These are phyloP conservation scores for Trachelus troglodyta DNA, from an alignment of 2,888 invertebrate species.

Conservation along the genomic window DNA sequence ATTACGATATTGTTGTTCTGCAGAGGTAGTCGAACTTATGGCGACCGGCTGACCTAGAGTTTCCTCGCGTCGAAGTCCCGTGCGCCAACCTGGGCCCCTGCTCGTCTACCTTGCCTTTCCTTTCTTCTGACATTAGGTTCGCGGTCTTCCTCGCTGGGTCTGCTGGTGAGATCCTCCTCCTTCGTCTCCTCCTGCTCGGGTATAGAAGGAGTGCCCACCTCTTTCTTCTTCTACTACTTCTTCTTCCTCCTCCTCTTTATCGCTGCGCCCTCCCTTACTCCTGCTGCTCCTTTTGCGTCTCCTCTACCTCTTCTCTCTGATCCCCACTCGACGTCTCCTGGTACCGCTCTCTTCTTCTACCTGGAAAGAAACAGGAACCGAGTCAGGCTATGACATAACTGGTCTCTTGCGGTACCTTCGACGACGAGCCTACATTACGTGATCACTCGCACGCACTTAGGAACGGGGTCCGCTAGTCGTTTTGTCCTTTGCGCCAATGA, in stretches of 20 bases:
- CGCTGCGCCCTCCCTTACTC: slow-evolving; percentile 13
- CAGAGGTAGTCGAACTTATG: slow-evolving; percentile 40
- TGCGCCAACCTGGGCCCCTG: slow-evolving; percentile 22
- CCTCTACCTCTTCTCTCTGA: slow-evolving; percentile 12
- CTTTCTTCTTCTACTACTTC: slow-evolving; percentile 6
- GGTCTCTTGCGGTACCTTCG: slow-evolving; percentile 62
- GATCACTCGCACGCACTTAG: slow-evolving; percentile 40
- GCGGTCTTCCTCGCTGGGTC: neutral
- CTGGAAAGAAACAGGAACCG: slow-evolving; percentile 36
- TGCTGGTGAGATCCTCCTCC: neutral
- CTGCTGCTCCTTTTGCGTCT: neutral
- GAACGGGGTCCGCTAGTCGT: slow-evolving; percentile 4
- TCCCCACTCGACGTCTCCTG: slow-evolving; percentile 10
- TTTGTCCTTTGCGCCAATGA: neutral
- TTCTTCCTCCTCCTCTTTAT: neutral
- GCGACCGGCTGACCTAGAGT: slow-evolving; percentile 51
- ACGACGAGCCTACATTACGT: slow-evolving; percentile 65
- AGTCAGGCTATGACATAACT: slow-evolving; percentile 57
- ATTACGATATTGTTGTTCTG: slow-evolving; percentile 12
- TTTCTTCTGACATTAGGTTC: slow-evolving; percentile 8
- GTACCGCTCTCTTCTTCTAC: slow-evolving; percentile 6
- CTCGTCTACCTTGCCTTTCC: slow-evolving; percentile 14
- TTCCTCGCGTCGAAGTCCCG: slow-evolving; percentile 34
- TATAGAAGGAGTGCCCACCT: neutral
- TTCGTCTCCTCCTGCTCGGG: neutral